Conservation (phyloP, 2,113 vertebrate genomes). For the Chlamydotis undulata region DNA sequence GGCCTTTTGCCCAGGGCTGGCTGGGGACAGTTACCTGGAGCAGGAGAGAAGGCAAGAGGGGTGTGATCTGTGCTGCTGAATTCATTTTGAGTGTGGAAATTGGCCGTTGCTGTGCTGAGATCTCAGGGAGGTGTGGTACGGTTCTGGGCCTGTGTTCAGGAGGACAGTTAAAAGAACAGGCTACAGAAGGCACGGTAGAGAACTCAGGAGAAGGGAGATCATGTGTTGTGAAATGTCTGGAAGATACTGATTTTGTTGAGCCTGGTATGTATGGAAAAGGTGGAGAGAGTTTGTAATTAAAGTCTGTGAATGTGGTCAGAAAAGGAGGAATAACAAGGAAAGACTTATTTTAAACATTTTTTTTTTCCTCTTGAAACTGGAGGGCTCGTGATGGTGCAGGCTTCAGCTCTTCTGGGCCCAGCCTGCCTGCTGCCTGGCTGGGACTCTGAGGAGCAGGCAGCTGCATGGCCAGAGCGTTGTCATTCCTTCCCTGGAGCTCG, state of each 20-base stretch:
- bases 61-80: not conserved
- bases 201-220: not conserved
- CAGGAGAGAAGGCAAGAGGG: not conserved
- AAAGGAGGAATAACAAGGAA: not conserved
- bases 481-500: not conserved
- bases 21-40: not conserved
- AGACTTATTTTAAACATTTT: not conserved
- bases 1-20: not conserved
- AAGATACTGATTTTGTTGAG: not conserved
- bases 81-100: not conserved
- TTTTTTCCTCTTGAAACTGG: not conserved
- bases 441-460: not conserved
- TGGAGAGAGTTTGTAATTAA: not conserved
- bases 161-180: not conserved
- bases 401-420: not conserved
- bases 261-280: not conserved
- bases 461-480: rapidly evolving
- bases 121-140: rapidly evolving
- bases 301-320: not conserved
- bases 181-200: not conserved
- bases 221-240: not conserved
- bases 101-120: not conserved
- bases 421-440: not conserved
- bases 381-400: not conserved
- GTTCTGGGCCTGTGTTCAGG: not conserved